Evolutionary conservation across 53 echinoderm and acorn worm species (phyloP).

Genomic region (Pentamera pediparva): DNA sequence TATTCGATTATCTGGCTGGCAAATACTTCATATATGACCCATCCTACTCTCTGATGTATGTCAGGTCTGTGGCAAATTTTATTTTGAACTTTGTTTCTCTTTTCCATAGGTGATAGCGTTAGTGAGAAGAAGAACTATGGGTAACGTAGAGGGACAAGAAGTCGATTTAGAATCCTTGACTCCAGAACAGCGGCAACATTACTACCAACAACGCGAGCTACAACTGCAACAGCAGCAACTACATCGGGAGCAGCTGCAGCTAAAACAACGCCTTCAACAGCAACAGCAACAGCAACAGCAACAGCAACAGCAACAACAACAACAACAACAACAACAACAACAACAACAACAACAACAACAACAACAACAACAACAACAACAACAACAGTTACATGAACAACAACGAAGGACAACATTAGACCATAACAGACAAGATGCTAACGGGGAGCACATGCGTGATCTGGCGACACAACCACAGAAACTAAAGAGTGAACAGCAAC

Average conservation of each 20-base stretch:
- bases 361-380: neutral
- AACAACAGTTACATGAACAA: neutral
- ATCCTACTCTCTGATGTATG: too few relatives aligned
- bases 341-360: neutral
- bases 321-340: neutral
- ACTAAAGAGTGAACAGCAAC: neutral
- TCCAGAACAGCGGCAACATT: conserved; percentile 15
- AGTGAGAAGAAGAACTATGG: too few relatives aligned
- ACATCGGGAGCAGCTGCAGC: conserved; percentile 8
- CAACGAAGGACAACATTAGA: neutral
- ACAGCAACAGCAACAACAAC: conserved; percentile 17
- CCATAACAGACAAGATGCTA: too few relatives aligned
- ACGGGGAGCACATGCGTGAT: too few relatives aligned
- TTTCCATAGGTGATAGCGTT: too few relatives aligned
- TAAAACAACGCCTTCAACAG: conserved; percentile 17
- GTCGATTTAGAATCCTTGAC: conserved; percentile 6
- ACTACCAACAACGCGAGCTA: conserved; percentile 6
- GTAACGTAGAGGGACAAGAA: conserved; percentile 30
- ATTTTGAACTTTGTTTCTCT: too few relatives aligned
- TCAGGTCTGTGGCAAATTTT: too few relatives aligned
- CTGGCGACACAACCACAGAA: neutral
- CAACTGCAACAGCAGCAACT: conserved; percentile 22
- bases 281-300: neutral
- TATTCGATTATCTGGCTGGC: too few relatives aligned
- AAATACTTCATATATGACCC: too few relatives aligned